Base-by-base conservation (phyloP, 2,888 invertebrate species). In the Trissolcus brochymenae region DNA sequence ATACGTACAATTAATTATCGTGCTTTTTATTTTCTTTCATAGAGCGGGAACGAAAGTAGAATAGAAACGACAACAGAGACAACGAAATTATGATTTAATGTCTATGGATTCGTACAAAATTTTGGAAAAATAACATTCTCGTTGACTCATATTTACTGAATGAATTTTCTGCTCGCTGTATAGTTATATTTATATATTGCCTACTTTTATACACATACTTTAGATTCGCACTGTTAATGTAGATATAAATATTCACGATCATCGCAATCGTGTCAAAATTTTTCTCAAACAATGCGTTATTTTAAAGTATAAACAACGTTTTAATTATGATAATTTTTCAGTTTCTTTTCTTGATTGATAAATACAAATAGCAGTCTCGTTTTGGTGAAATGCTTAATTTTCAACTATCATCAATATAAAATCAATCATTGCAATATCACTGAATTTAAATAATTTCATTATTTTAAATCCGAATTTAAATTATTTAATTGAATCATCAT, bases 181-280 rank as follows among this genome's bases (percentile, higher is more conserved):
- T 68, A 68, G 13, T 35, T 50, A 66, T 68, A 57, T 67, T 53
- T 68, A 64, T 64, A 66, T 73, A 73, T 60, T 72, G 59, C 59
- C 72, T 72, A 72, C 72, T 72, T 72, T 72, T 72, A 72, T 72
- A 72, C 72, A 72, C 53, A 21, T 68, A 29, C 41, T 59, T 59
- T 65, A 40, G 65, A 71, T 64, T 55, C 72, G 72, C 72, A 65
- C 54, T 59, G 59, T 59, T 64, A 72, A 72, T 72, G 64, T 53
- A 35, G 35, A 50, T 73, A 66, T 66, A 73, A 65, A 73, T 25
- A 53, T 51, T 41, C 60, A 29, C 16, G 35, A 29, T 61, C 50
- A 29, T 50, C 60, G 49, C 60, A 60, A 60, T 16, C 4, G 59
- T 49, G 60, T 57, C 57, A n/a, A 35, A 35, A 35, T 14, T 46